A percentile compares a stretch with the other conserved stretches of the same genome.
Conservation (phyloP, 2,113 vertebrate species). For the Ammodytes dubius region DNA sequence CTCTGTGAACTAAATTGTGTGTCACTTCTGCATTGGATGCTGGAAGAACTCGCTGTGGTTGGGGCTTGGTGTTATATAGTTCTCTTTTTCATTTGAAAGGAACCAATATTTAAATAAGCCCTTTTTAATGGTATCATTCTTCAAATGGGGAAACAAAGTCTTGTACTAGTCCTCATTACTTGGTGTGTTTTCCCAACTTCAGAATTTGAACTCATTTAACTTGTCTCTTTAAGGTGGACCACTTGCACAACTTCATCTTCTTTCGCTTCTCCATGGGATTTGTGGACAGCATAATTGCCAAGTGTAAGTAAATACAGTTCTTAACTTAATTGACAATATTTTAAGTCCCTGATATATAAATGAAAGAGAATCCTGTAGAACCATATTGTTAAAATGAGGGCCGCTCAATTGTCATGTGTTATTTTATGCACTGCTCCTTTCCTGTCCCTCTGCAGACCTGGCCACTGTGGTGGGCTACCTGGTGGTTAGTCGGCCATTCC, state of each 20-base stretch:
- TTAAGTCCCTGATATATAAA: neutral
- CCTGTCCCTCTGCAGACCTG: conserved; percentile 84
- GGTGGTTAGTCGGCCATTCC: conserved; percentile 95
- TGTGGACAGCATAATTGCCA: conserved; percentile 95
- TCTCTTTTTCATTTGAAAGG: too few species aligned
- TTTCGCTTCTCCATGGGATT: conserved; percentile 99
- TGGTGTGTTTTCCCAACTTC: neutral
- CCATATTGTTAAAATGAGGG: neutral
- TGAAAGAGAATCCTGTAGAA: too few species aligned
- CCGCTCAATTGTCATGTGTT: neutral
- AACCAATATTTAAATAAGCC: too few species aligned
- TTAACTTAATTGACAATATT: neutral
- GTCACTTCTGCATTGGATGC: too few species aligned
- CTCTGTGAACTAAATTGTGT: too few species aligned
- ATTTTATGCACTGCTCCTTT: neutral
- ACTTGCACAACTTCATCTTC: conserved; percentile 96
- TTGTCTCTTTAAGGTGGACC: conserved; percentile 89
- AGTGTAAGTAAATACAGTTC: conserved; percentile 89
- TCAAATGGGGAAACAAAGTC: too few species aligned
- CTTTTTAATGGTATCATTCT: neutral
- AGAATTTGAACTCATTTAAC: neutral
- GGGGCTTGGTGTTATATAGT: too few species aligned
- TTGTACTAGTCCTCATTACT: neutral
- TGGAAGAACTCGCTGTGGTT: too few species aligned
- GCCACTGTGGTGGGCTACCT: conserved; percentile 97